phyloP scores from a whole-genome alignment of 1,140 invertebrate genomes.

The Caenorhabditis elegans region WBcel235 BX284602.5:10982001-10982500 shows the following conservation, averaged over 20 bases:
- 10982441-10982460: too few relatives aligned
- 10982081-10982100: constrained; percentile 30
- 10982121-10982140: background rate
- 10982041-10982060: background rate
- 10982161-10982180: background rate
- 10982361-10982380: too few relatives aligned
- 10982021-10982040: too few relatives aligned
- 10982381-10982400: too few relatives aligned
- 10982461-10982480: too few relatives aligned
- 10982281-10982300: constrained; percentile 4
- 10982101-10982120: background rate
- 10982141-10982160: constrained; percentile 14
- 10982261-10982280: constrained; percentile 23
- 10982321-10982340: background rate
- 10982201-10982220: background rate
- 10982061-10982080: background rate
- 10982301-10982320: background rate
- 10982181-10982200: background rate
- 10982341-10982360: background rate
- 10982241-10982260: background rate
- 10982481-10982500: too few relatives aligned
- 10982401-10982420: too few relatives aligned
- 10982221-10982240: constrained; percentile 17
- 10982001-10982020: background rate
- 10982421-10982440: too few relatives aligned